phyloP scores from a whole-genome alignment of 2,888 invertebrate species.

The Spodoptera littoralis region DNA sequence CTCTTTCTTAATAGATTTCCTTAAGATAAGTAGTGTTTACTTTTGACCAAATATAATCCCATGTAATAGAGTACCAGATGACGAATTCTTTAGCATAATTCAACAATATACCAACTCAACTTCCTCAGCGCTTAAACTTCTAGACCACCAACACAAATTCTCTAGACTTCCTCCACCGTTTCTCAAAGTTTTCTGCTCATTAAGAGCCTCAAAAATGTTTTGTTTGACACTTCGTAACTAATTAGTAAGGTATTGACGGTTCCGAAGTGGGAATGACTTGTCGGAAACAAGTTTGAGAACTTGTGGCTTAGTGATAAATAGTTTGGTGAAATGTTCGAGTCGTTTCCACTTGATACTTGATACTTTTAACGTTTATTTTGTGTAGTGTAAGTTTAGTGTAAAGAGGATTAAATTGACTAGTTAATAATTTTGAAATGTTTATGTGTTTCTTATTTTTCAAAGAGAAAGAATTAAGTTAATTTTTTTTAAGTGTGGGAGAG shows the following conservation, averaged over 20 bases:
- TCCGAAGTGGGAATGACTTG: conserved; percentile 38
- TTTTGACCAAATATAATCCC: too few species aligned
- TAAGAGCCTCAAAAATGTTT: conserved; percentile 50
- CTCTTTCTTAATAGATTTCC: too few species aligned
- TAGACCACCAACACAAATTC: background rate
- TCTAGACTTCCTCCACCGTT: conserved; percentile 27
- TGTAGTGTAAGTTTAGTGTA: background rate
- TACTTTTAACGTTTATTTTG: conserved; percentile 14
- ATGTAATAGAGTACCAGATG: too few species aligned
- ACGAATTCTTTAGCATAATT: too few species aligned
- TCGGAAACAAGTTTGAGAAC: conserved; percentile 25
- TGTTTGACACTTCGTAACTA: conserved; percentile 48
- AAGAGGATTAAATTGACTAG: too few species aligned
- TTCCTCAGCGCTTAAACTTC: too few species aligned
- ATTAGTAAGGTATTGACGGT: conserved; percentile 42
- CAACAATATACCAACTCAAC: too few species aligned
- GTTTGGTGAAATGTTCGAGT: conserved; percentile 29
- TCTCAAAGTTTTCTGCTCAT: conserved; percentile 43
- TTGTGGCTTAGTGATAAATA: conserved; percentile 33
- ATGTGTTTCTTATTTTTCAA: too few species aligned
- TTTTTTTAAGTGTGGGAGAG: too few species aligned
- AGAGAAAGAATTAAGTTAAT: too few species aligned
- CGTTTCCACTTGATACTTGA: conserved; percentile 1
- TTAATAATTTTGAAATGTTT: too few species aligned
- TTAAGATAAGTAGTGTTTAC: too few species aligned